Evolutionary conservation across 2,888 invertebrate genomes (phyloP), one percentile per base, ranked within the genome.

Genomic region (Calephelis perditalis): DNA sequence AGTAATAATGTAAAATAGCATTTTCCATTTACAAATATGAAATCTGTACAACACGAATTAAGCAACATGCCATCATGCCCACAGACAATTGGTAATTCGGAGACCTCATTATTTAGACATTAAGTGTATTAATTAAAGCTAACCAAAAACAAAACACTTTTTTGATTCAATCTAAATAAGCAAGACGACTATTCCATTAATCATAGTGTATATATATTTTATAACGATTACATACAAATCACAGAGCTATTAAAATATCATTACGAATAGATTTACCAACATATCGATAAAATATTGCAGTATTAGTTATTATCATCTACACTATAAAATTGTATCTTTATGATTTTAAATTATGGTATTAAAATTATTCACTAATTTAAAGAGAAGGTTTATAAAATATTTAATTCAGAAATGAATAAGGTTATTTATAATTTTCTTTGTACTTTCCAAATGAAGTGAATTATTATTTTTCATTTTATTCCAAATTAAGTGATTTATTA

Each of bases 201-300:
- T 52, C 52, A 52, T 52, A 3, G 10, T 10, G 52, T 52, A 52
- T 49, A 15, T 52, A 52, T 35, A 52, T 35, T 52, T 52, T 52
- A 35, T 52, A 52, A 52, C 15, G 52, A 52, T 52, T 52, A 52
- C 35, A 47, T 52, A 52, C 35, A 52, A 52, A 52, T 52, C 52
- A 35, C 35, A 52, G 52, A 52, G 52, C 52, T 52, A 52, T 52
- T 52, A 52, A 52, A 52, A 52, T 52, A 52, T 52, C 52, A 52
- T 52, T 52, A 52, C 52, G 52, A 52, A 52, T 52, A 52, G 52
- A 52, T 52, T 52, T 52, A 52, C 52, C 35, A 52, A 52, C 52
- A 52, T 52, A 52, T 52, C 52, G 52, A 52, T 52, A 52, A 52
- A 52, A 11, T 52, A 52, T 52, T 52, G 35, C 52, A 52, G 52